Base-by-base conservation (phyloP, 1,140 invertebrate species). In the Spodoptera litura region DNA sequence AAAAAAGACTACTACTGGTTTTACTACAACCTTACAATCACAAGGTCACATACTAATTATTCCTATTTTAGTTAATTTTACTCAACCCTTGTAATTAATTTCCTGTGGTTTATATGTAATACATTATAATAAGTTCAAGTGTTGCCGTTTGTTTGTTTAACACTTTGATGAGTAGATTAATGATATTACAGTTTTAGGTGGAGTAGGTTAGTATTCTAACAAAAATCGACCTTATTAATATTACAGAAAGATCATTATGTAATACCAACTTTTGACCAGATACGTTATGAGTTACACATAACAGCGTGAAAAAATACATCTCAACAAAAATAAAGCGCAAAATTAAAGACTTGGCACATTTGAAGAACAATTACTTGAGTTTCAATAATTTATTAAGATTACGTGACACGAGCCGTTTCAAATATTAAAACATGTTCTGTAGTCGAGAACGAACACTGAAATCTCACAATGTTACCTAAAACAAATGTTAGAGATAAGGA, bases 81-180 rank as follows among this genome's bases (percentile, higher is more conserved):
- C 61, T 61, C 78, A 71, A 82, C 79, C 82, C 80, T 58, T 71
- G 79, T 85, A 87, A 88, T 88, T 88, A 88, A 87, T 87, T 88
- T 85, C 81, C 78, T 73, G 81, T 81, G 78, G 84, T 80, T 85
- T 81, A 82, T 78, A 82, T 68, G 79, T 81, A 82, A 87, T 51
- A 52, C 75, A 83, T 84, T 85, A 83, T 86, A 83, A 87, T 85
- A 27, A 71, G 8, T 3, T 15, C 27, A n/a, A 75, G 15, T n/a
- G 70, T 53, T 31, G 11, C 44, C 44, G 5, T 31, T 49, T 70
- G 66, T 70, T 70, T 73, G 55, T 61, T 6, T 73, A 44, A 20
- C 52, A 66, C 15, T 64, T 56, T 53, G 49, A 56, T 56, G 31
- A 56, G 25, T 25, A 35, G n/a, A n/a, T 74, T 51, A 52, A 55